Evolutionary conservation across 2,113 vertebrate species (phyloP), one percentile per base, ranked within the genome.

Genomic region (Brachyhypopomus occidentalis): DNA sequence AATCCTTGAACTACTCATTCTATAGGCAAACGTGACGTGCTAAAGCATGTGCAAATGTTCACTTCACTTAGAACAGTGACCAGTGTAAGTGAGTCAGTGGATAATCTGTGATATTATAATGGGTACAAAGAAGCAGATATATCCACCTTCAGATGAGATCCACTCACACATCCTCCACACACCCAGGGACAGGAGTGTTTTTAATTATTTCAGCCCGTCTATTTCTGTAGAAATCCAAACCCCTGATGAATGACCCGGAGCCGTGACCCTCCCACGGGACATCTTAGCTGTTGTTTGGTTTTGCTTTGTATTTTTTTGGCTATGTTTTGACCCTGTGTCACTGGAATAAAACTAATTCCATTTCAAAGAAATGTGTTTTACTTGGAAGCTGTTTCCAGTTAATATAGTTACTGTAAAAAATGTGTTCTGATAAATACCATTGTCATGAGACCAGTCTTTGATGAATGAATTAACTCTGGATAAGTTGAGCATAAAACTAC

Each of bases 331-430:
- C 58, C 25, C 7, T 60, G n/a, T 60, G 6, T 36, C 69, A 52
- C 66, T 30, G 7, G 22, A 45, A 56, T 34, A 2, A 59, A 67
- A 38, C 8, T 41, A 60, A 2, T 60, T 72, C 6, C 62, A 62
- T 55, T 79, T 60, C 34, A 5, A 74, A 22, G 0, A 73, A 34
- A 38, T 19, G 60, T 52, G 60, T 52, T 55, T 63, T 55, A 27
- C 62, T 79, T 72, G 56, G 52, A 73, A 17, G 14, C 56, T 38
- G 12, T 75, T 22, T 20, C 5, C 38, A 55, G 20, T 75, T 38
- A 23, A 11, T 20, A 20, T 52, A 52, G 45, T 52, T 52, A 52
- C 45, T 52, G 12, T 52, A 52, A 52, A 12, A 52, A 52, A 52
- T 52, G 45, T 52, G 14, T 52, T 2, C 12, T 9, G 12, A 12